phyloP scores from a whole-genome alignment of 2,888 invertebrate genomes.

The Erebia aethiops region DNA sequence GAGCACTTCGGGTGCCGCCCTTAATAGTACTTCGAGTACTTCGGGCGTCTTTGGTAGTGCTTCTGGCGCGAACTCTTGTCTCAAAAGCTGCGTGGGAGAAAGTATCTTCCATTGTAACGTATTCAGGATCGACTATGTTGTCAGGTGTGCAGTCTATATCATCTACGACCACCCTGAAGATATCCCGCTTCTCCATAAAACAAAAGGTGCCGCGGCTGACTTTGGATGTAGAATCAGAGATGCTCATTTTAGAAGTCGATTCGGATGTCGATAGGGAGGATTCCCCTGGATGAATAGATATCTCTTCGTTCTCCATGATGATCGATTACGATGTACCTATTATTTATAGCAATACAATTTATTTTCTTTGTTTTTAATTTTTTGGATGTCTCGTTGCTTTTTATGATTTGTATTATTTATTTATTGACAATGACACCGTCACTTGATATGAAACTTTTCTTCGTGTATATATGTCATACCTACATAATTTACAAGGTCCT shows the following conservation, averaged over 20 bases:
- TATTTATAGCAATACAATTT: neutral
- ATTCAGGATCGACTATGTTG: conserved; percentile 57
- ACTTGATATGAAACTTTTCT: too few species aligned
- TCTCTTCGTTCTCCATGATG: conserved; percentile 4
- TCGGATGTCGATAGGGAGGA: conserved; percentile 19
- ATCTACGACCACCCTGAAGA: conserved; percentile 54
- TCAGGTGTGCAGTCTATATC: conserved; percentile 65
- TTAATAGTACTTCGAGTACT: conserved; percentile 54
- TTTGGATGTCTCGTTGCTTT: neutral
- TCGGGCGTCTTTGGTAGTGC: too few species aligned
- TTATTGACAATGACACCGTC: neutral
- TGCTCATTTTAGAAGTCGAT: conserved; percentile 39
- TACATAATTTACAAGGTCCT: too few species aligned
- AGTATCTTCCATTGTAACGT: conserved; percentile 61
- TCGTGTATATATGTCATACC: too few species aligned
- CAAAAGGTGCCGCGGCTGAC: conserved; percentile 48
- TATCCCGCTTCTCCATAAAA: conserved; percentile 61
- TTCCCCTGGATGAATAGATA: conserved; percentile 2
- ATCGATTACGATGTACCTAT: neutral
- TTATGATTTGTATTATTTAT: neutral
- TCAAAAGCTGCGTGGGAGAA: conserved; percentile 69
- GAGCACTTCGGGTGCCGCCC: conserved; percentile 37
- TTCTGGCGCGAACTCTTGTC: conserved; percentile 49
- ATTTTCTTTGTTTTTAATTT: neutral
- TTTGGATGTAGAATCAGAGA: conserved; percentile 46